Conservation (phyloP, 2,888 invertebrate genomes). For the Diarsia dahlii region DNA sequence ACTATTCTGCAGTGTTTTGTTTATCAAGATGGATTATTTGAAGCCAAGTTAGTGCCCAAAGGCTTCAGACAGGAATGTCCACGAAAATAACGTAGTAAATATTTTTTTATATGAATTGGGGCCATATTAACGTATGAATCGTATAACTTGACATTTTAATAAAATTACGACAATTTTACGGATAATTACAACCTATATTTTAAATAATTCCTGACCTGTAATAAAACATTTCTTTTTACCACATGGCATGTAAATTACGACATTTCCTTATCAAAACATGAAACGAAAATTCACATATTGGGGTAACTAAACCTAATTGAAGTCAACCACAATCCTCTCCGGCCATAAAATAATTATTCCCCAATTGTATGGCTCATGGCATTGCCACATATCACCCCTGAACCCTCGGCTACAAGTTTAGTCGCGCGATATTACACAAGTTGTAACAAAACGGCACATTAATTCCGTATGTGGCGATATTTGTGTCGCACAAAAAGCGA, state of each 20-base stretch:
- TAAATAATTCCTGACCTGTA: too few species aligned
- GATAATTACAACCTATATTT: too few species aligned
- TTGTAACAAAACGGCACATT: constrained; percentile 51
- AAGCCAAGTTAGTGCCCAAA: too few species aligned
- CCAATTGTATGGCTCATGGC: neutral
- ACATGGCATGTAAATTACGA: neutral
- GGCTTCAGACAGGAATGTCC: too few species aligned
- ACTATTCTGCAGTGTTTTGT: neutral
- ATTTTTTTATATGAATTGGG: too few species aligned
- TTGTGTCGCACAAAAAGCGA: constrained; percentile 52
- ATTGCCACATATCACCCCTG: constrained; percentile 16
- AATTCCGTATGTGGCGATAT: constrained; percentile 51
- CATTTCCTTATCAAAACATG: neutral
- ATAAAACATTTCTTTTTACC: neutral
- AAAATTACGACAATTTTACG: too few species aligned
- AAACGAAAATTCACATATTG: neutral
- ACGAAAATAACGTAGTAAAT: too few species aligned
- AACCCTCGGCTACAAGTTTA: constrained; percentile 31
- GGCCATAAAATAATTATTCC: constrained; percentile 8
- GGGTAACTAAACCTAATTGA: neutral
- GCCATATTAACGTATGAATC: too few species aligned
- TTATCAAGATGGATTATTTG: constrained; percentile 4
- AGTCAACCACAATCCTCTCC: neutral
- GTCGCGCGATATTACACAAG: constrained; percentile 43
- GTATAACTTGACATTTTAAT: too few species aligned